A percentile compares a stretch with the other conserved stretches of the same genome.
Conservation (phyloP, 2,113 vertebrate genomes). For the Hystrix cristata region DNA sequence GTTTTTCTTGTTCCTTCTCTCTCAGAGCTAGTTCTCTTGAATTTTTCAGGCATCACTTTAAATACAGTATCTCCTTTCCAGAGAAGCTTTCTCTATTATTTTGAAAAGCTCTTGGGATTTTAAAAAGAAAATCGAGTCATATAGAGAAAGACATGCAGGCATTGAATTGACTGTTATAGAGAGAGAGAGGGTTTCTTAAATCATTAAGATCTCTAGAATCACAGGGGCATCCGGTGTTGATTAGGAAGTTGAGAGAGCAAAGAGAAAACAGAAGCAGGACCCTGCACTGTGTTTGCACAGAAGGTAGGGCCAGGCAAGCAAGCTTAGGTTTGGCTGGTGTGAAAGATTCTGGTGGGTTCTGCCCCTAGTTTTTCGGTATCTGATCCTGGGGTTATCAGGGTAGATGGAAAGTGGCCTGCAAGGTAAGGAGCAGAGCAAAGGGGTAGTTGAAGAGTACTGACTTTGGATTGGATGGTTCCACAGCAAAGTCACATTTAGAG, state of each 20-base stretch:
- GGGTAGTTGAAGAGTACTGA: no score
- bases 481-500: background rate
- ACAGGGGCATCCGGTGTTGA: rapidly evolving
- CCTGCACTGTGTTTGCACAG: background rate
- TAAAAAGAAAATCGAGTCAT: no score
- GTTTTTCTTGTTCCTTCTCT: background rate
- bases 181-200: background rate
- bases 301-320: background rate
- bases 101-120: background rate
- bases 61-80: background rate
- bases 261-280: no score
- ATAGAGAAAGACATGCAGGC: background rate
- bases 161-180: background rate
- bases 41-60: background rate
- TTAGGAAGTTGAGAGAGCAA: background rate
- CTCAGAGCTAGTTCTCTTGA: background rate
- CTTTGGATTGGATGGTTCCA: background rate
- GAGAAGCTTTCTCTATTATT: background rate
- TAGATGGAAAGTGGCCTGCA: no score
- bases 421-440: background rate
- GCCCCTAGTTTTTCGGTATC: no score
- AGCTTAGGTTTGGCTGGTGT: background rate
- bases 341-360: background rate
- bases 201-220: background rate
- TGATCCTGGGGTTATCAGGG: background rate